phyloP scores from a whole-genome alignment of 2,113 vertebrate genomes.

The Pterophyllum scalare region DNA sequence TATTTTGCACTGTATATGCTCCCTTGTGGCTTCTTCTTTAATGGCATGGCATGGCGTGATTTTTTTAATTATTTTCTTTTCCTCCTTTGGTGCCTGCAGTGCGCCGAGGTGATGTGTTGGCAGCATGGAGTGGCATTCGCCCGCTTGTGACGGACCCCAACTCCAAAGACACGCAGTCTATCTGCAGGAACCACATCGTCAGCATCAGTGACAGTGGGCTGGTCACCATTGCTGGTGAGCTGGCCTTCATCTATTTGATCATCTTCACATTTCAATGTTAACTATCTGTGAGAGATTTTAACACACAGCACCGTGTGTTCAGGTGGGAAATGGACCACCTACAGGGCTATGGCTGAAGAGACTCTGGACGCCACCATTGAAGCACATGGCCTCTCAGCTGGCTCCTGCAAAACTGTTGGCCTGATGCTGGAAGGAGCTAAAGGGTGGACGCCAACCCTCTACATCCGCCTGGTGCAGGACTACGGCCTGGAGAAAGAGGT shows the following conservation, averaged over 20 bases:
- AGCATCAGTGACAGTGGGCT: slow-evolving; percentile 89
- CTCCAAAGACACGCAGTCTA: slow-evolving; percentile 96
- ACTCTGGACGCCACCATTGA: slow-evolving; percentile 86
- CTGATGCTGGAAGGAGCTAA: slow-evolving; percentile 90
- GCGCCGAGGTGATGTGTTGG: slow-evolving; percentile 94
- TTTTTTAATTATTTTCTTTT: neutral
- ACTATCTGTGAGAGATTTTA: neutral
- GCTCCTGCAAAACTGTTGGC: slow-evolving; percentile 87
- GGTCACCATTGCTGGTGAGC: slow-evolving; percentile 93
- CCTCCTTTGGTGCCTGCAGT: slow-evolving; percentile 75
- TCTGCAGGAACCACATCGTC: slow-evolving; percentile 94
- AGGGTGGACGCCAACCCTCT: slow-evolving; percentile 93
- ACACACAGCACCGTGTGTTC: neutral
- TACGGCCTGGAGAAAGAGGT: slow-evolving; percentile 97
- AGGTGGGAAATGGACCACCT: slow-evolving; percentile 99
- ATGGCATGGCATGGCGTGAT: neutral
- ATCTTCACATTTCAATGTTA: neutral
- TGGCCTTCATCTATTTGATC: slow-evolving; percentile 57
- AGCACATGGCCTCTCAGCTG: slow-evolving; percentile 80
- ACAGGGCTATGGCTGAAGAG: slow-evolving; percentile 95
- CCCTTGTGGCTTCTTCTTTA: neutral
- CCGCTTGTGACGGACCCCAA: slow-evolving; percentile 94
- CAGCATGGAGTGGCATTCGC: slow-evolving; percentile 97
- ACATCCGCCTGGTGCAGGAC: slow-evolving; percentile 96
- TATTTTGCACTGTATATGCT: neutral